Base-by-base conservation (phyloP, 2,888 invertebrate species). In the Lycia hirtaria region DNA sequence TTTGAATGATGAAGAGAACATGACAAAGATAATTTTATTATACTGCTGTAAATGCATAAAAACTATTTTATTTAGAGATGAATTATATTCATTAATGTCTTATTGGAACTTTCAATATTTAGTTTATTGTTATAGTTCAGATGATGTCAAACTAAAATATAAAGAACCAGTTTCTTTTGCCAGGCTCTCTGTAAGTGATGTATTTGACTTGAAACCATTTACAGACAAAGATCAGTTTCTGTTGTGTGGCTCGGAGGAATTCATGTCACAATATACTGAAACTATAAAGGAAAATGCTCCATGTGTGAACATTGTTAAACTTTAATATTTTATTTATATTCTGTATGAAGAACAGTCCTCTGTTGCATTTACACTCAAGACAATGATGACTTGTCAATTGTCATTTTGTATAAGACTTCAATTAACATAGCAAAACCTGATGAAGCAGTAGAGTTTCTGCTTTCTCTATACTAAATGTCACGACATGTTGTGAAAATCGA, bases 61-160 rank as follows among this genome's bases (percentile, higher is more conserved):
- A 5, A 92, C 93, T 59, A 93, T 96, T 61, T 85, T 95, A 54
- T 92, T 96, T 52, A 92, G 95, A 59, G 81, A 94, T 6, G 90
- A 94, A 60, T 75, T 97, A 10, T 92, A 94, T 67, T 80, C 88
- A 7, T 94, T 93, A 67, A 86, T 87, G 24, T 83, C 88, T 20
- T 94, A 90, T 80, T 97, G 97, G 96, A 97, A 97, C 86, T 97
- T 96, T 76, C 85, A 84, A n/a, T 94, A 94, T 64, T 85, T 88
- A 35, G 85, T 95, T 62, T 95, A 93, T 83, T 67, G 86, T 66
- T 81, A 79, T 26, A 43, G 7, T 33, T 24, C 32, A 30, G 33
- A 54, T 12, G 47, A 60, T 55, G 26, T 12, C 10, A 58, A 43
- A 41, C 52, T 64, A 37, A 93, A 92, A 73, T 94, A 94, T 76